Percentiles rank a stretch among this genome's conserved stretches.
Evolutionary conservation across 2,797 vertebrate species (phyloP).

Genomic region (Neosilurus hyrtlii): DNA sequence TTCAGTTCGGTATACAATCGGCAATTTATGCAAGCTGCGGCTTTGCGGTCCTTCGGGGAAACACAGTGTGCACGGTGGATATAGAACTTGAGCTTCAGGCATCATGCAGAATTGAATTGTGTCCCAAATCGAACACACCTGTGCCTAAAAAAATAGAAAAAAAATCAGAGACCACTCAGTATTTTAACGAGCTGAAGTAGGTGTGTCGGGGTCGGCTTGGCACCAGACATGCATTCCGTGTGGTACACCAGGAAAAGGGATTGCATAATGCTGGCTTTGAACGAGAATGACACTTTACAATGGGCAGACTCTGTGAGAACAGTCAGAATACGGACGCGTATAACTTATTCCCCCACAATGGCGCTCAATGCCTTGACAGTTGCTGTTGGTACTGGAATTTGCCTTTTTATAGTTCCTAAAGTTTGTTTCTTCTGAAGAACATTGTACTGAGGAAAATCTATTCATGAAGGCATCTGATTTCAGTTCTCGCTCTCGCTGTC

Average conservation of each 20-base stretch:
- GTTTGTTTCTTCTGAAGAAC: background rate
- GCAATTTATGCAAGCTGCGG: background rate
- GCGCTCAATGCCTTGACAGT: background rate
- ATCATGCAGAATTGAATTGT: constrained; percentile 2
- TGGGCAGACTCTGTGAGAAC: constrained; percentile 21
- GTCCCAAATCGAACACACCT: constrained; percentile 26
- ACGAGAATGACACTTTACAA: constrained; percentile 34
- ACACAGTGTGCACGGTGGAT: background rate
- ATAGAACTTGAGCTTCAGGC: constrained; percentile 14
- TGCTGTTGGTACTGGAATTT: background rate
- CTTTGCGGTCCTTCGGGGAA: background rate
- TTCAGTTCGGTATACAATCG: constrained; percentile 1
- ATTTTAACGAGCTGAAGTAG: constrained; percentile 26
- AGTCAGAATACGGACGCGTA: background rate
- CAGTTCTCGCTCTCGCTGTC: background rate
- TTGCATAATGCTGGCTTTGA: constrained; percentile 38
- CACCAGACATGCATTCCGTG: constrained; percentile 24
- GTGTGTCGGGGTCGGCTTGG: constrained; percentile 26
- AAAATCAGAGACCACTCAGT: constrained; percentile 20
- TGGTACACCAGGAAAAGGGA: constrained; percentile 30
- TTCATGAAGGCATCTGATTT: constrained; percentile 19
- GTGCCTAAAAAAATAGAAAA: background rate
- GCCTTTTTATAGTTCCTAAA: background rate
- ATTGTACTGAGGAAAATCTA: background rate
- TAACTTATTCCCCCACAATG: constrained; percentile 5